Conservation (phyloP, 1,140 invertebrate genomes). For the Microplitis demolitor region DNA sequence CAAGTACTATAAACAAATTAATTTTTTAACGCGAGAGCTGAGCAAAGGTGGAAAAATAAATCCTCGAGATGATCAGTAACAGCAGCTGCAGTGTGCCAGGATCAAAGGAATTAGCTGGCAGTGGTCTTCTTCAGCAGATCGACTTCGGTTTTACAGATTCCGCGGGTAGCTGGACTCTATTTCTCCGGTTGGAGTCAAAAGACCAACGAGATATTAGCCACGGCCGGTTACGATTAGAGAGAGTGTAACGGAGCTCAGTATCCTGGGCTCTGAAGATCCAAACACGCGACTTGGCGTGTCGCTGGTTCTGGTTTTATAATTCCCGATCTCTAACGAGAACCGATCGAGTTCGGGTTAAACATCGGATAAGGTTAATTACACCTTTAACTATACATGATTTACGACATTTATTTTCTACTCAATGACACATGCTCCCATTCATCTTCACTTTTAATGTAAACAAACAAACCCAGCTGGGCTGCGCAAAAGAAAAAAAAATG, state of each 20-base stretch:
- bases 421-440: constrained; percentile 1
- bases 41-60: too few relatives aligned
- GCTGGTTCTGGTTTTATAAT: constrained; percentile 20
- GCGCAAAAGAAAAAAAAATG: background rate
- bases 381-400: constrained; percentile 28
- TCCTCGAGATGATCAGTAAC: too few relatives aligned
- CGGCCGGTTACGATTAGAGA: background rate
- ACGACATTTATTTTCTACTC: constrained; percentile 5
- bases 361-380: constrained; percentile 29
- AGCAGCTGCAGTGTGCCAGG: too few relatives aligned
- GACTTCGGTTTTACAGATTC: too few relatives aligned
- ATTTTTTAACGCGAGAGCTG: too few relatives aligned
- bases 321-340: constrained; percentile 29
- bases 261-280: background rate
- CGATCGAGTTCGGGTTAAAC: constrained; percentile 22
- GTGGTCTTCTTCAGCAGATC: too few relatives aligned
- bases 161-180: background rate
- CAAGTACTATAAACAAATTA: too few relatives aligned
- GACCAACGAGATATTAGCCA: background rate
- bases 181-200: background rate
- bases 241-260: background rate
- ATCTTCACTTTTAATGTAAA: constrained; percentile 8
- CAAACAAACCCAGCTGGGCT: too few relatives aligned
- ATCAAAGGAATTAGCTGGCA: too few relatives aligned
- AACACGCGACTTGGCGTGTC: constrained; percentile 36